Evolutionary conservation across 2,888 invertebrate genomes (phyloP).

Genomic region (Hedychridium roseum): DNA sequence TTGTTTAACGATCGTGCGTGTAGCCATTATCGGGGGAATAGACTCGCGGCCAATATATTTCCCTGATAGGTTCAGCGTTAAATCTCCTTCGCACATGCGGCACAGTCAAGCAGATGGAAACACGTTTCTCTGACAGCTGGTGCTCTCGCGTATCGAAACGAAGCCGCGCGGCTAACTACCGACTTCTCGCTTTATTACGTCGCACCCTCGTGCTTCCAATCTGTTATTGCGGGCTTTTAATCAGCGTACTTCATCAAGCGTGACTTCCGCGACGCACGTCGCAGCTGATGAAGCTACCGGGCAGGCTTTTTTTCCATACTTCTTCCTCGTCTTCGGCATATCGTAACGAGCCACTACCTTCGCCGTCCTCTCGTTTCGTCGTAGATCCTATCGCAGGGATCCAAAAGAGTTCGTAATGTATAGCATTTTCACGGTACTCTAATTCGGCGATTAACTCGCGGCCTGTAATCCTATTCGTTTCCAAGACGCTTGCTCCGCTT

Average conservation of each 20-base stretch:
- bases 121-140: conserved; percentile 37
- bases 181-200: conserved; percentile 37
- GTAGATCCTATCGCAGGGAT: too few species aligned
- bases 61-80: not conserved
- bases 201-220: conserved; percentile 34
- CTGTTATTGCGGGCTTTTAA: conserved; percentile 36
- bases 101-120: conserved; percentile 23
- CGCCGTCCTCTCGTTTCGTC: too few species aligned
- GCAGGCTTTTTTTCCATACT: conserved; percentile 3
- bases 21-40: too few species aligned
- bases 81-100: not conserved
- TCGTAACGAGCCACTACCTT: too few species aligned
- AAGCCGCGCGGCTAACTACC: conserved; percentile 29
- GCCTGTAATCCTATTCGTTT: too few species aligned
- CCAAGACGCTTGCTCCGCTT: too few species aligned
- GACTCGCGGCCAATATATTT: not conserved
- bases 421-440: too few species aligned
- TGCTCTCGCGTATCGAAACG: conserved; percentile 35
- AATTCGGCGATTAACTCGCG: too few species aligned
- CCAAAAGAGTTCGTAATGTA: too few species aligned
- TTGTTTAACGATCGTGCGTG: too few species aligned
- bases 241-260: conserved; percentile 38
- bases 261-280: conserved; percentile 31
- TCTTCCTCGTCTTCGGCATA: too few species aligned
- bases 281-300: conserved; percentile 29